phyloP scores from a whole-genome alignment of 2,113 vertebrate species.

The Proterorhinus semilunaris region DNA sequence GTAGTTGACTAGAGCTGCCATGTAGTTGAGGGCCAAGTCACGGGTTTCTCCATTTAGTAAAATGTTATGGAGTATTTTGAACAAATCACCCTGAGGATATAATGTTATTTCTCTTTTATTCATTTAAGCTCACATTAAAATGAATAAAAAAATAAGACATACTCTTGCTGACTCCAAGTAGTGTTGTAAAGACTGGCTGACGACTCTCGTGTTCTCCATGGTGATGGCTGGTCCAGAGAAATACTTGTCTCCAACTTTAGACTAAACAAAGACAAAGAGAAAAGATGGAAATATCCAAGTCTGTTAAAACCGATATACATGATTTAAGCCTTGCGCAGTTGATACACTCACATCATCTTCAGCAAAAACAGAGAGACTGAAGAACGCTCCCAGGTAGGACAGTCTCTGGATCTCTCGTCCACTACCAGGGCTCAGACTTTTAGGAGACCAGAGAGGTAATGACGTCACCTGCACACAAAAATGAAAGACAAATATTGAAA shows the following conservation, averaged over 20 bases:
- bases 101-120: background rate
- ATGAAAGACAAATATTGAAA: background rate
- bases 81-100: constrained; percentile 87
- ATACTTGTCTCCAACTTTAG: constrained; percentile 96
- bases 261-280: constrained; percentile 64
- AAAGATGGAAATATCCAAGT: background rate
- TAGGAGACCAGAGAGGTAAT: constrained; percentile 92
- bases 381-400: constrained; percentile 91
- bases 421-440: constrained; percentile 87
- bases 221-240: constrained; percentile 98
- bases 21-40: constrained; percentile 92
- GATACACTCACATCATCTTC: constrained; percentile 93
- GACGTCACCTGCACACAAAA: constrained; percentile 79
- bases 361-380: constrained; percentile 95
- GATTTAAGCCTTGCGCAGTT: background rate
- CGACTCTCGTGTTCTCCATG: constrained; percentile 94
- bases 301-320: background rate
- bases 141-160: constrained; percentile 30
- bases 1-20: constrained; percentile 93
- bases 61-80: constrained; percentile 94
- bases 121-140: background rate
- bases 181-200: constrained; percentile 96
- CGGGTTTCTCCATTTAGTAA: constrained; percentile 94
- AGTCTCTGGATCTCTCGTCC: constrained; percentile 95
- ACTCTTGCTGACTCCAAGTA: constrained; percentile 95